phyloP scores from a whole-genome alignment of 2,797 vertebrate species.

The Tapera naevia region DNA sequence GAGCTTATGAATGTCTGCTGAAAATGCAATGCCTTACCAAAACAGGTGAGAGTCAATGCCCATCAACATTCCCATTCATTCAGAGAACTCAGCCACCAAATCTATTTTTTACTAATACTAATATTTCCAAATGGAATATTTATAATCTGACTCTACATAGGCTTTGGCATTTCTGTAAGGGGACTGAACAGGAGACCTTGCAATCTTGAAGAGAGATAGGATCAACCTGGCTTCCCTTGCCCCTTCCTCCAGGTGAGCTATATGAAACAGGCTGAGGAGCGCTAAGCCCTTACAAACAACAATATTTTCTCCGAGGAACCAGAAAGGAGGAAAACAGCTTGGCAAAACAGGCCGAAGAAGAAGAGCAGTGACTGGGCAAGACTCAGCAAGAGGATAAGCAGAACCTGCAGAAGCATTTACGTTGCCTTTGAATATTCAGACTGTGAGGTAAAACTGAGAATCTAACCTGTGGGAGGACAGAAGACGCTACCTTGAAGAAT shows the following conservation, averaged over 20 bases:
- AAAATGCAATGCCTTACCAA: background rate
- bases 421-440: background rate
- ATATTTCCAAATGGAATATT: background rate
- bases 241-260: background rate
- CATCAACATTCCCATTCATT: background rate
- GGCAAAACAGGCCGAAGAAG: background rate
- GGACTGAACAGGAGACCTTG: rapidly evolving
- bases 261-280: background rate
- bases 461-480: conserved; percentile 42
- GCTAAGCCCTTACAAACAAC: background rate
- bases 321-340: background rate
- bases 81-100: background rate
- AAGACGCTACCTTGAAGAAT: conserved; percentile 57
- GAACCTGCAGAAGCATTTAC: background rate
- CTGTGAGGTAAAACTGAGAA: conserved; percentile 13
- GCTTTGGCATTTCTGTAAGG: background rate
- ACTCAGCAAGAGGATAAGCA: background rate
- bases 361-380: background rate
- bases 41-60: background rate
- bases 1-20: background rate
- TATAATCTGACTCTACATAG: background rate
- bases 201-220: background rate
- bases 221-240: background rate
- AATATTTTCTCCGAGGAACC: background rate
- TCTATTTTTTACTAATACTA: background rate